These are phyloP conservation scores for Tetramorium parvispinum DNA, from an alignment of 1,140 invertebrate genomes.

Conservation along the genomic window DNA sequence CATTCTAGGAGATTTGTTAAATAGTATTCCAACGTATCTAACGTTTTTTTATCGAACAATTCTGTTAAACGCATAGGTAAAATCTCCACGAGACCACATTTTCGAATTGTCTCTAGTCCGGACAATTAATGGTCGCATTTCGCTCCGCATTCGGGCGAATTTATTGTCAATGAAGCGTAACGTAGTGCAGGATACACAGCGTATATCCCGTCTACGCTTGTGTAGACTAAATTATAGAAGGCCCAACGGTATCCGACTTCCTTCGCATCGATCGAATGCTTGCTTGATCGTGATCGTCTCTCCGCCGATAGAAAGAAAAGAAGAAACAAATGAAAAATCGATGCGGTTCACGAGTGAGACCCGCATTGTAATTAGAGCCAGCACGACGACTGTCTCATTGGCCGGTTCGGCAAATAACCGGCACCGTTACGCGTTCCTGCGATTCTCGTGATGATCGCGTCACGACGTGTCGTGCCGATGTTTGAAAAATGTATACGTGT, in stretches of 20 bases:
- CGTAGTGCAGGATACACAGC: slow-evolving; percentile 3
- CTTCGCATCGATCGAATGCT: slow-evolving; percentile 28
- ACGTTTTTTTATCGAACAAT: neutral
- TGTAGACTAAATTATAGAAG: slow-evolving; percentile 60
- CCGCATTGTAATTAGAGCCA: slow-evolving; percentile 27
- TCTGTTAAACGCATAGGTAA: neutral
- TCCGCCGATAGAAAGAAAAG: neutral
- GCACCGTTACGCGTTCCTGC: slow-evolving; percentile 65
- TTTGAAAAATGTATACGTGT: slow-evolving; percentile 1
- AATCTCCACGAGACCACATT: slow-evolving; percentile 21
- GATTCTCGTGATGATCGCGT: slow-evolving; percentile 15
- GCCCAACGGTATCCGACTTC: slow-evolving; percentile 59
- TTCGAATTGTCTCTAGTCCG: slow-evolving; percentile 17
- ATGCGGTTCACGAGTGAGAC: slow-evolving; percentile 12
- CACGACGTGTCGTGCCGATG: neutral
- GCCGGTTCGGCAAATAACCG: slow-evolving; percentile 64
- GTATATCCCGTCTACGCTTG: neutral
- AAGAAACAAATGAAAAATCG: slow-evolving; percentile 12
- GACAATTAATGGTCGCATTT: slow-evolving; percentile 28
- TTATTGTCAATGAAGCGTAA: slow-evolving; percentile 54
- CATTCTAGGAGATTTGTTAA: neutral
- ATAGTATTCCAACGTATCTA: neutral
- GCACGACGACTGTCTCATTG: slow-evolving; percentile 33
- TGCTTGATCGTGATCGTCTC: slow-evolving; percentile 51
- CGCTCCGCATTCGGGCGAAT: neutral